phyloP scores from a whole-genome alignment of 1,140 invertebrate species.

The Drosophila arawakana region DNA sequence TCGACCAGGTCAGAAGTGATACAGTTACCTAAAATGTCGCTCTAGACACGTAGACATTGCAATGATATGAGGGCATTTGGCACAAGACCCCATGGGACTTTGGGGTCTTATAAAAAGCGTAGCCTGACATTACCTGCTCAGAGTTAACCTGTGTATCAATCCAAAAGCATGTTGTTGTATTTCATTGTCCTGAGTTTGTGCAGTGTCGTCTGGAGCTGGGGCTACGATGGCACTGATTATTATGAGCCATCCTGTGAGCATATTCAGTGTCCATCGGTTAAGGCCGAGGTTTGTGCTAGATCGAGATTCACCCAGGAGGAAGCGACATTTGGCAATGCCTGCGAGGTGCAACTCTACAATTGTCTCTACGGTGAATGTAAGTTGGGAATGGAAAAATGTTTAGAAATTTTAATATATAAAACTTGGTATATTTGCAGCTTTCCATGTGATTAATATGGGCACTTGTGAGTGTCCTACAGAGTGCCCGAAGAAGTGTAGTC shows the following conservation, averaged over 20 bases:
- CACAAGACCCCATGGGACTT: neutral
- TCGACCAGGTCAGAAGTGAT: constrained; percentile 35
- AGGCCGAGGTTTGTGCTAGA: constrained; percentile 48
- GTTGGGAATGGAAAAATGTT: neutral
- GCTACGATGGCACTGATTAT: constrained; percentile 34
- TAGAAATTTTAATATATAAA: neutral
- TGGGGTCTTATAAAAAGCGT: constrained; percentile 58
- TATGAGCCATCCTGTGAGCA: constrained; percentile 20
- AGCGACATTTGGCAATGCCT: constrained; percentile 55
- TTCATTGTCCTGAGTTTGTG: constrained; percentile 30
- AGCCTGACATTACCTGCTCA: constrained; percentile 42
- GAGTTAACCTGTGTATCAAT: constrained; percentile 47
- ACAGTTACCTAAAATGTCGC: constrained; percentile 40
- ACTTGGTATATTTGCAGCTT: constrained; percentile 25
- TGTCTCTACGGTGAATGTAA: constrained; percentile 41
- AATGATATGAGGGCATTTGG: constrained; percentile 48
- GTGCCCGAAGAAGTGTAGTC: constrained; percentile 3
- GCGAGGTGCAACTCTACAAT: constrained; percentile 46
- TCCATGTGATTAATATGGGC: constrained; percentile 51
- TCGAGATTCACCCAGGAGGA: constrained; percentile 8
- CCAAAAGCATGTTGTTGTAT: constrained; percentile 47
- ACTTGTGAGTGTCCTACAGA: constrained; percentile 37
- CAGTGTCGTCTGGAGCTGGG: constrained; percentile 7
- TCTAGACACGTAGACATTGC: constrained; percentile 68
- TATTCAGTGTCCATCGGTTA: constrained; percentile 18